phyloP scores from a whole-genome alignment of 2,113 vertebrate genomes.

The Myanophis thanlyinensis region DNA sequence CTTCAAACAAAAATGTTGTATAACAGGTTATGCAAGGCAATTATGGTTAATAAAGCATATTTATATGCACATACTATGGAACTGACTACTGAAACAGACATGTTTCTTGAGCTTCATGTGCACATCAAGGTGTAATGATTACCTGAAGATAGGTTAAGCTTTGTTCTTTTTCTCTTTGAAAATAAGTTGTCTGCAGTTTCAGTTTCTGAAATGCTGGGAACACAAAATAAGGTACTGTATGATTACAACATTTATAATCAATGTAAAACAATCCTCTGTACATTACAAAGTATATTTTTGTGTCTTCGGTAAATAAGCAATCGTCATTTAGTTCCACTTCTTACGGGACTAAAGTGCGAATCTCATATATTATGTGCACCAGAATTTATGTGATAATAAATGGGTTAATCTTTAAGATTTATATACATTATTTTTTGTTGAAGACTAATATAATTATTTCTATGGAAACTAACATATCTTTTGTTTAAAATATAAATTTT shows the following conservation, averaged over 20 bases:
- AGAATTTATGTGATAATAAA: neutral
- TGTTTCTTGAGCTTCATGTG: neutral
- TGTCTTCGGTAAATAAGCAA: neutral
- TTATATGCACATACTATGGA: conserved; percentile 8
- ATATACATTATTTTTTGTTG: neutral
- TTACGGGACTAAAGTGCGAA: neutral
- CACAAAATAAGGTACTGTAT: neutral
- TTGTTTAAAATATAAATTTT: too few species aligned
- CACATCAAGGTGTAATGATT: neutral
- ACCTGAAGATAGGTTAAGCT: fast-evolving
- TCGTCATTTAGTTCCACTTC: too few species aligned
- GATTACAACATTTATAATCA: neutral
- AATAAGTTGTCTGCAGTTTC: conserved; percentile 1
- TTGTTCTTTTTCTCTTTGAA: fast-evolving
- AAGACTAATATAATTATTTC: neutral
- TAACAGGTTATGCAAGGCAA: conserved; percentile 10
- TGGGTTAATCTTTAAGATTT: neutral
- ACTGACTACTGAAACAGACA: neutral
- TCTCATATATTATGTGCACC: neutral
- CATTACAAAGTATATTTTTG: neutral
- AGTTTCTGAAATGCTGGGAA: conserved; percentile 2
- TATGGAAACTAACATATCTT: too few species aligned
- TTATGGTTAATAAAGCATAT: conserved; percentile 21
- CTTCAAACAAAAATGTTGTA: neutral
- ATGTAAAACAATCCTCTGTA: neutral